Conservation (phyloP, 2,888 invertebrate genomes). For the Odontothrips loti region DNA sequence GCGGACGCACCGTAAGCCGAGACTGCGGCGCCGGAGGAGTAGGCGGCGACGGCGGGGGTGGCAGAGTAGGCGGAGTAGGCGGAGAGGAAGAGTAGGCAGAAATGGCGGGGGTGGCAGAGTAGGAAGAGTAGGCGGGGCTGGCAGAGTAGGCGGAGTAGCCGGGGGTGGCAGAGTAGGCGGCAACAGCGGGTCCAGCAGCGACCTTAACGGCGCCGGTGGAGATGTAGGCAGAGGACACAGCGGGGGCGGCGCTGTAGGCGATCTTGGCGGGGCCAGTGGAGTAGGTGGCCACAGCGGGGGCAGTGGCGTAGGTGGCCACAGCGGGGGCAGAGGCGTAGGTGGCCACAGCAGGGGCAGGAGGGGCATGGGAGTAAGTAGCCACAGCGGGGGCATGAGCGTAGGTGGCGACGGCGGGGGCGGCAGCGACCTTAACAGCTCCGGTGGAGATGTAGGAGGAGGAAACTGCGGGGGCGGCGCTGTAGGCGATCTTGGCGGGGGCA, state of each 20-base stretch:
- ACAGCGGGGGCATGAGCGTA: conserved; percentile 41
- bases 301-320: conserved; percentile 39
- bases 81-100: conserved; percentile 44
- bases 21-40: conserved; percentile 43
- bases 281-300: conserved; percentile 50
- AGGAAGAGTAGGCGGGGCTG: conserved; percentile 40
- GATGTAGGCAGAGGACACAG: conserved; percentile 41
- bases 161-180: conserved; percentile 40
- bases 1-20: conserved; percentile 43
- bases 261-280: conserved; percentile 51
- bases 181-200: conserved; percentile 33
- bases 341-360: conserved; percentile 41
- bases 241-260: conserved; percentile 49
- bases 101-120: conserved; percentile 42
- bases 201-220: background rate
- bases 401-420: conserved; percentile 44
- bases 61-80: conserved; percentile 41
- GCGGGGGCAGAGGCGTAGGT: conserved; percentile 49
- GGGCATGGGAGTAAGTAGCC: conserved; percentile 36
- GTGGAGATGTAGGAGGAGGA: conserved; percentile 36
- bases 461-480: conserved; percentile 44
- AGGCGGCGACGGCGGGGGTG: conserved; percentile 39
- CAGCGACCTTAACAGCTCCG: conserved; percentile 32
- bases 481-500: conserved; percentile 50
- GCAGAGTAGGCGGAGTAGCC: conserved; percentile 31